A percentile compares a stretch with the other conserved stretches of the same genome.
Conservation (phyloP, 2,888 invertebrate species). For the Pyrrhosoma nymphula region DNA sequence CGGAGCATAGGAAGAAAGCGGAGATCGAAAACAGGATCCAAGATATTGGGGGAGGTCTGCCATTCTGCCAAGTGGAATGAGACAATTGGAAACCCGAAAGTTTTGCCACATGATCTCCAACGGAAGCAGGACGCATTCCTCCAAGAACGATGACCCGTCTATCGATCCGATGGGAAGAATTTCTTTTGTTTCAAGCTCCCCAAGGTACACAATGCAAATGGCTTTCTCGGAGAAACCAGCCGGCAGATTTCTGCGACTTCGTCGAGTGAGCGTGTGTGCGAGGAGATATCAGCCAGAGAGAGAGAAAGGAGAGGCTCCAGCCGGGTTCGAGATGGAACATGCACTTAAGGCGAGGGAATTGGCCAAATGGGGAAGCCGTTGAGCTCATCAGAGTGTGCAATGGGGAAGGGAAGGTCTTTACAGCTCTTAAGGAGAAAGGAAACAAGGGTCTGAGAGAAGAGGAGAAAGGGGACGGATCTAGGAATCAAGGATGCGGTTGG, state of each 20-base stretch:
- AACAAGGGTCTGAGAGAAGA: not conserved
- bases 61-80: not conserved
- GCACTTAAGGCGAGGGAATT: slow-evolving; percentile 16
- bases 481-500: not conserved
- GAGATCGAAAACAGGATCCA: too few species aligned
- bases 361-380: slow-evolving; percentile 4
- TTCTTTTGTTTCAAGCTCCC: not conserved
- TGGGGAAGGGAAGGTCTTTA: not conserved
- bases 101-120: not conserved
- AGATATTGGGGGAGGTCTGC: too few species aligned
- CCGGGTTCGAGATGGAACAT: not conserved
- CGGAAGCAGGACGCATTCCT: not conserved
- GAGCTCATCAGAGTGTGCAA: slow-evolving; percentile 11
- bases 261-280: not conserved
- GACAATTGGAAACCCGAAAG: not conserved
- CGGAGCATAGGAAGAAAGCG: too few species aligned
- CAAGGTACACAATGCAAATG: slow-evolving; percentile 7
- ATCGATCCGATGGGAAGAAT: not conserved
- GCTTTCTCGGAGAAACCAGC: not conserved
- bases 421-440: not conserved
- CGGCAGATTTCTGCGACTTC: not conserved
- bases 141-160: not conserved
- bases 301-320: not conserved
- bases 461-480: not conserved
- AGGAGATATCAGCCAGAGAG: not conserved